A percentile compares a stretch with the other conserved stretches of the same genome.
These are phyloP conservation scores for Drosophila murphyi DNA, from an alignment of 1,140 invertebrate species.

Conservation along the genomic window DNA sequence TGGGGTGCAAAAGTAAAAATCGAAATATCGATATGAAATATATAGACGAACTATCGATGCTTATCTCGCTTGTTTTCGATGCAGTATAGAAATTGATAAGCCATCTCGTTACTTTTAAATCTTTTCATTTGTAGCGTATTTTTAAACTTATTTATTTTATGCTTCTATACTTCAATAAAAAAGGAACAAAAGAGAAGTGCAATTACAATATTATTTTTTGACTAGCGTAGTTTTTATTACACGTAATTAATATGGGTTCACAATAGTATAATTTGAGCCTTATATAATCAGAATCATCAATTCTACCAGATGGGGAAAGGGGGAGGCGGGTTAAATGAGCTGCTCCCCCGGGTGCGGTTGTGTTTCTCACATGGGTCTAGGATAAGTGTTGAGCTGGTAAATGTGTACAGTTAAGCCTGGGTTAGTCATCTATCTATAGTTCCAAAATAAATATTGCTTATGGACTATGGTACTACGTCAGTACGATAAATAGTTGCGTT, in stretches of 20 bases:
- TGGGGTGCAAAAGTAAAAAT: conserved; percentile 1
- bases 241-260: conserved; percentile 42
- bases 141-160: not conserved
- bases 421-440: conserved; percentile 66
- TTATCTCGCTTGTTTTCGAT: not conserved
- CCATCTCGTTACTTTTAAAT: not conserved
- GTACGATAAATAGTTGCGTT: conserved; percentile 67
- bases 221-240: conserved; percentile 55
- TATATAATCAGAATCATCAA: conserved; percentile 24
- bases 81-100: not conserved
- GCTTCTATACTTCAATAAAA: not conserved
- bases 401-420: conserved; percentile 37
- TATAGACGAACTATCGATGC: not conserved
- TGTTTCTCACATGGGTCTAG: not conserved
- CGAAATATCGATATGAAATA: conserved; percentile 2
- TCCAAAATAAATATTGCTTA: conserved; percentile 76
- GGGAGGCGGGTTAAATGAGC: conserved; percentile 4
- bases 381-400: conserved; percentile 8
- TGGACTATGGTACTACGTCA: conserved; percentile 56
- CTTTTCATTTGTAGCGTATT: not conserved
- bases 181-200: not conserved
- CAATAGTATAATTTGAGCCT: conserved; percentile 50
- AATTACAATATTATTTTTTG: conserved; percentile 12
- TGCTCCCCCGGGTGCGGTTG: not conserved
- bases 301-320: conserved; percentile 10